These are phyloP conservation scores for Engraulis encrasicolus DNA, from an alignment of 2,113 vertebrate genomes.

Conservation along the genomic window DNA sequence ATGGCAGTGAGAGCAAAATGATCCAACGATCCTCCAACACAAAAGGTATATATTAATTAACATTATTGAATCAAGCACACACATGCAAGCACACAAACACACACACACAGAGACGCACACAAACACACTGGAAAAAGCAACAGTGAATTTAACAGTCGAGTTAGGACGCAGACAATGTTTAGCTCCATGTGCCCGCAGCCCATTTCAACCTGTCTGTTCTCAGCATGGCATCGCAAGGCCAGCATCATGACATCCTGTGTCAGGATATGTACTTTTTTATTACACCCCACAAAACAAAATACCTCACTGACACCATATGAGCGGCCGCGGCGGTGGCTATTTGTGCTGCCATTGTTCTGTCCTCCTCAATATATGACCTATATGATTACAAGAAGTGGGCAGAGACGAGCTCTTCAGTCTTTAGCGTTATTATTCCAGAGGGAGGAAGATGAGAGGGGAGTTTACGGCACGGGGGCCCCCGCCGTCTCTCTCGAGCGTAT, in stretches of 20 bases:
- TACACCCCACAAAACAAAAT: not conserved
- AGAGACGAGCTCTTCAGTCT: not conserved
- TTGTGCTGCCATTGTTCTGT: not conserved
- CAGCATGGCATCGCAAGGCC: not conserved
- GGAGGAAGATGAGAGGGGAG: conserved; percentile 20
- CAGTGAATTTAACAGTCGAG: not conserved
- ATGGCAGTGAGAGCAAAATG: no score
- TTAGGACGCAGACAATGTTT: not conserved
- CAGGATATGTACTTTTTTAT: not conserved
- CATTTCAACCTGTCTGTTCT: not conserved
- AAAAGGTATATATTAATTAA: no score
- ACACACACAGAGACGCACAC: no score
- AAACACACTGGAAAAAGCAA: no score
- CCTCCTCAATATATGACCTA: conserved; percentile 20
- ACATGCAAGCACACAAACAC: no score
- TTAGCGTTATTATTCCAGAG: not conserved
- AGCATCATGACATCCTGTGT: not conserved
- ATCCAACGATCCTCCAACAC: no score
- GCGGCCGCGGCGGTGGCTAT: not conserved
- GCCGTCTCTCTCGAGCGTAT: not conserved
- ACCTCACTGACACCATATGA: conserved; percentile 4
- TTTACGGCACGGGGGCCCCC: not conserved
- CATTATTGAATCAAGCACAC: no score
- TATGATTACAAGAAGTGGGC: not conserved
- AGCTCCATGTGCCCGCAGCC: not conserved